Conservation (phyloP, 2,113 vertebrate species). For the Rattus rattus region DNA sequence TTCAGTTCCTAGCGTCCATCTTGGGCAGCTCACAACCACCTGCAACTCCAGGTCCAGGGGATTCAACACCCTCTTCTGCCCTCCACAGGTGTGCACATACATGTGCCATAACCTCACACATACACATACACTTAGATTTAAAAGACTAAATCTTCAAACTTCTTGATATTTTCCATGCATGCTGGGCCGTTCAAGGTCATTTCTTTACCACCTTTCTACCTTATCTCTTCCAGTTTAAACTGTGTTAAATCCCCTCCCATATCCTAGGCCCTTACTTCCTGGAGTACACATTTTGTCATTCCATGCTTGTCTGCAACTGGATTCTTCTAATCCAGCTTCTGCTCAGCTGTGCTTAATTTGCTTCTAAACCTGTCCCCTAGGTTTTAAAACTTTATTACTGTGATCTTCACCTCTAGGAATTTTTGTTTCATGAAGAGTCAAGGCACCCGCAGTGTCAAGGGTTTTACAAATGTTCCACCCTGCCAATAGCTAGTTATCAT, state of each 20-base stretch:
- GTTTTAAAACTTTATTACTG: not conserved
- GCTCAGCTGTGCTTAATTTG: not conserved
- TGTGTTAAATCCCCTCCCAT: not conserved
- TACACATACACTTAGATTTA: not conserved
- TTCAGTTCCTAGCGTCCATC: not conserved
- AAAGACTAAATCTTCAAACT: not conserved
- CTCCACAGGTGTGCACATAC: not conserved
- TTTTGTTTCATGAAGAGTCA: not conserved
- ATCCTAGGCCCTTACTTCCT: not conserved
- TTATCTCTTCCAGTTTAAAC: slow-evolving; percentile 1
- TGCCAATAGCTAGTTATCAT: not conserved
- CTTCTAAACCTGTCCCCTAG: not conserved
- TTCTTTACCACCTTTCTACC: not conserved
- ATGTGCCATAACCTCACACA: not conserved
- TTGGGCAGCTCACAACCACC: not conserved
- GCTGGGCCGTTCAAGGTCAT: not conserved
- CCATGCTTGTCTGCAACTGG: not conserved
- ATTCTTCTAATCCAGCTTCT: not conserved
- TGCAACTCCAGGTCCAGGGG: not conserved
- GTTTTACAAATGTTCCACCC: not conserved
- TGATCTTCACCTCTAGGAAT: slow-evolving; percentile 19
- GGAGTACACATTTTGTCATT: not conserved
- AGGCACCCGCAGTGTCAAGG: not conserved
- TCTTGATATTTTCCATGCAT: not conserved
- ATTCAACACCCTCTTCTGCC: not conserved